Percentiles rank a stretch among this genome's conserved stretches.
phyloP scores from a whole-genome alignment of 1,140 invertebrate species.

The Leptinotarsa defecta region DNA sequence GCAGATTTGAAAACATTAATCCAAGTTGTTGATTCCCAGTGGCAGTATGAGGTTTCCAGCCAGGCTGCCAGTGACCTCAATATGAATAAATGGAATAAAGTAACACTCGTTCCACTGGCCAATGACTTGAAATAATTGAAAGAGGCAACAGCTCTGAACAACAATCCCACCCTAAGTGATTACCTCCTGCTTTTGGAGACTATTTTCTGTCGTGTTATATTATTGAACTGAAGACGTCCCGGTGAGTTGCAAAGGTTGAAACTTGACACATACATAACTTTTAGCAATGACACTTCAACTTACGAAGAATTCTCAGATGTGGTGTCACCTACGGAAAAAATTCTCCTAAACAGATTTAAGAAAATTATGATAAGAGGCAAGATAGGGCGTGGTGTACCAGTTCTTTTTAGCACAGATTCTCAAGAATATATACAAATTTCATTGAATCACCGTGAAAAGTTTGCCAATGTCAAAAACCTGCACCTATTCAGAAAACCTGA shows the following conservation, averaged over 20 bases:
- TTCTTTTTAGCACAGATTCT: constrained; percentile 29
- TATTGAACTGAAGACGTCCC: constrained; percentile 32
- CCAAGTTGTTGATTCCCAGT: constrained; percentile 19
- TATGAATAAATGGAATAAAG: constrained; percentile 42
- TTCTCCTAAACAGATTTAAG: constrained; percentile 31
- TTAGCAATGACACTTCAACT: constrained; percentile 22
- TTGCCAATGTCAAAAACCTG: constrained; percentile 28
- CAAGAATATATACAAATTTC: constrained; percentile 27
- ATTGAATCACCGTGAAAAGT: constrained; percentile 22
- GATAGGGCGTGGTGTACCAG: constrained; percentile 25
- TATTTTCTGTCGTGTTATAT: constrained; percentile 31
- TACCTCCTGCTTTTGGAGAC: constrained; percentile 25
- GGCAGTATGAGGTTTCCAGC: constrained; percentile 41
- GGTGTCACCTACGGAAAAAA: constrained; percentile 26
- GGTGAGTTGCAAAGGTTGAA: constrained; percentile 38
- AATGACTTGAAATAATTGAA: constrained; percentile 41
- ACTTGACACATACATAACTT: constrained; percentile 26
- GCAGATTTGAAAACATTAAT: constrained; percentile 42
- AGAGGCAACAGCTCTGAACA: constrained; percentile 26
- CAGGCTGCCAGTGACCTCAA: constrained; percentile 40
- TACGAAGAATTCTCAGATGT: constrained; percentile 32
- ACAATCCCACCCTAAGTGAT: neutral
- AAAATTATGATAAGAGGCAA: constrained; percentile 33
- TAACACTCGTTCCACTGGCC: constrained; percentile 42
- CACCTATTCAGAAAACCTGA: constrained; percentile 32